Conservation (phyloP, 2,797 vertebrate species). For the Nyctalus aviator region DNA sequence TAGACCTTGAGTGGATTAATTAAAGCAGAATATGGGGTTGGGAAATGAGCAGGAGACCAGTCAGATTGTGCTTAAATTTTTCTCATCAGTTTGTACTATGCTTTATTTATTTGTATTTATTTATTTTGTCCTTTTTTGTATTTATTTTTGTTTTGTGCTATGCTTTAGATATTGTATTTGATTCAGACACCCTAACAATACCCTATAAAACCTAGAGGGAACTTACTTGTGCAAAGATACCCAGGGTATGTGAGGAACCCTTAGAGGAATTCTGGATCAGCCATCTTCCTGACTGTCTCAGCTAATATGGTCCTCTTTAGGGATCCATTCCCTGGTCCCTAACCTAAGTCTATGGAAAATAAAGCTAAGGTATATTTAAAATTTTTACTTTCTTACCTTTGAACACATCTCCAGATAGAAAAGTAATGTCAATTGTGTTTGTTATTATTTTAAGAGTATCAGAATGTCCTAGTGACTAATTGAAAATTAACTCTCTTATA, state of each 20-base stretch:
- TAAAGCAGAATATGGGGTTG: background rate
- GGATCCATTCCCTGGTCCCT: background rate
- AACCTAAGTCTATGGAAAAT: background rate
- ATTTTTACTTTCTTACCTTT: background rate
- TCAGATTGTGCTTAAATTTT: background rate
- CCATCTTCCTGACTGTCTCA: background rate
- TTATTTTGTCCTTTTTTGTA: too few species aligned
- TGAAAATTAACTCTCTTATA: background rate
- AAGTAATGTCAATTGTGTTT: background rate
- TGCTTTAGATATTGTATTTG: background rate
- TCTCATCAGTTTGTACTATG: background rate
- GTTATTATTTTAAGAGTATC: slow-evolving; percentile 14
- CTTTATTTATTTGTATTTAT: too few species aligned
- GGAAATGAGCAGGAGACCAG: background rate
- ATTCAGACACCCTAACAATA: background rate
- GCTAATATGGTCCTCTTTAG: background rate
- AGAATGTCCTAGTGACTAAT: background rate
- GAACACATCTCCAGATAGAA: background rate
- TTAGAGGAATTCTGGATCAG: background rate
- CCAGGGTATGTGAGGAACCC: background rate
- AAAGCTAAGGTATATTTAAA: background rate
- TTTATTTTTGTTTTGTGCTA: too few species aligned
- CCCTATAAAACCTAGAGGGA: background rate
- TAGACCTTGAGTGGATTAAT: background rate
- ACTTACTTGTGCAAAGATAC: background rate